A percentile compares a stretch with the other conserved stretches of the same genome.
Evolutionary conservation across 2,113 vertebrate genomes (phyloP).

Genomic region (Myocastor coypus): DNA sequence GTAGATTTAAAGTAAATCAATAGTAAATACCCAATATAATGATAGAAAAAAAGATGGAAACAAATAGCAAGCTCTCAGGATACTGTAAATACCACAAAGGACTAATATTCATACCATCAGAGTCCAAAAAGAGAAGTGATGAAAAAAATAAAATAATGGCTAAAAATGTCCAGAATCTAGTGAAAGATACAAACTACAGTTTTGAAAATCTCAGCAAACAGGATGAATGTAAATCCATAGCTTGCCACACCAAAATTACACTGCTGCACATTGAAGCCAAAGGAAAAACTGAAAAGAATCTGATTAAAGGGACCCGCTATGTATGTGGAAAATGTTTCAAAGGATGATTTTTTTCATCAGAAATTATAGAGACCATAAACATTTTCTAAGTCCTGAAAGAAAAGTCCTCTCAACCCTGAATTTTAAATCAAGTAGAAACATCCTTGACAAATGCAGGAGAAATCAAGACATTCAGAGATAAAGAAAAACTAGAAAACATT

Average conservation of each 20-base stretch:
- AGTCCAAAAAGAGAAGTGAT: background rate
- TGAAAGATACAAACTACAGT: background rate
- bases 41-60: background rate
- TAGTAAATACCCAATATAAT: background rate
- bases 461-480: background rate
- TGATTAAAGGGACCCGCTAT: background rate
- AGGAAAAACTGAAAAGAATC: background rate
- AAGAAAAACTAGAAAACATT: background rate
- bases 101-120: background rate
- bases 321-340: background rate
- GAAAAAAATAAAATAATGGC: background rate
- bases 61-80: background rate
- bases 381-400: background rate
- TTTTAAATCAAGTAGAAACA: background rate
- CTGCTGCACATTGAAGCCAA: background rate
- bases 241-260: background rate
- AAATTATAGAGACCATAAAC: background rate
- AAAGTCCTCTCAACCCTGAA: constrained; percentile 16
- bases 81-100: background rate
- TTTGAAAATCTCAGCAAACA: background rate
- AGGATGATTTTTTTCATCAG: constrained; percentile 15
- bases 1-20: background rate
- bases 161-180: background rate
- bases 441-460: background rate
- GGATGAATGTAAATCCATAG: background rate